phyloP scores from a whole-genome alignment of 2,113 vertebrate species.

The Rhipidura dahli region DNA sequence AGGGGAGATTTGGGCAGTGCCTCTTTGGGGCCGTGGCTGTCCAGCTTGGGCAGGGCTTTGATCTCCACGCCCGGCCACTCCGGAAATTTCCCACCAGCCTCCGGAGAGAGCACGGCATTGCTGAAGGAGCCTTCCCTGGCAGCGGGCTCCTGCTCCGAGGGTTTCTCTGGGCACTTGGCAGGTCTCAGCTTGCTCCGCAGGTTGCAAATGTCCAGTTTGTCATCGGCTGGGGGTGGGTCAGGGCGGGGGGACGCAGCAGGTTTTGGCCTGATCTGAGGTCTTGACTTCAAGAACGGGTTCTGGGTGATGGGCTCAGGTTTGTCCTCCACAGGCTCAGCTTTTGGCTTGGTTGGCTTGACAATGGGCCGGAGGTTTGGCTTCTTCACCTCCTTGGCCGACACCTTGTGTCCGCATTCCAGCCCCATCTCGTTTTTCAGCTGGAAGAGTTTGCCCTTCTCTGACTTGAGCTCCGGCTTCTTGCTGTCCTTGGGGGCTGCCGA shows the following conservation, averaged over 20 bases:
- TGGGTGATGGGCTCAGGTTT: conserved; percentile 76
- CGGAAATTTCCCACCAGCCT: conserved; percentile 49
- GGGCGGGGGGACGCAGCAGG: conserved; percentile 79
- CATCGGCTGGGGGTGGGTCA: conserved; percentile 79
- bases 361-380: conserved; percentile 93
- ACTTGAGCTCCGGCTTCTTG: conserved; percentile 81
- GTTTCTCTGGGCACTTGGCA: conserved; percentile 80
- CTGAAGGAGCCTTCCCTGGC: conserved; percentile 22
- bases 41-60: conserved; percentile 74
- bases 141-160: conserved; percentile 61
- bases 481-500: conserved; percentile 72
- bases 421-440: conserved; percentile 94
- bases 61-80: conserved; percentile 65
- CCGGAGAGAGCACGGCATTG: conserved; percentile 38
- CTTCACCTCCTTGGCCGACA: conserved; percentile 92
- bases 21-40: conserved; percentile 70
- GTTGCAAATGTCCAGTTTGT: conserved; percentile 89
- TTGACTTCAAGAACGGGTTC: conserved; percentile 84
- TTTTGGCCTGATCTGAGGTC: conserved; percentile 88
- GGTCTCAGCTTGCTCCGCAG: conserved; percentile 92
- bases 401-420: conserved; percentile 92
- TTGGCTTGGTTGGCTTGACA: conserved; percentile 85
- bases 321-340: conserved; percentile 82
- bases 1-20: conserved; percentile 37
- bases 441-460: conserved; percentile 89